Evolutionary conservation across 2,888 invertebrate species (phyloP).

Genomic region (Sesamia inferens): DNA sequence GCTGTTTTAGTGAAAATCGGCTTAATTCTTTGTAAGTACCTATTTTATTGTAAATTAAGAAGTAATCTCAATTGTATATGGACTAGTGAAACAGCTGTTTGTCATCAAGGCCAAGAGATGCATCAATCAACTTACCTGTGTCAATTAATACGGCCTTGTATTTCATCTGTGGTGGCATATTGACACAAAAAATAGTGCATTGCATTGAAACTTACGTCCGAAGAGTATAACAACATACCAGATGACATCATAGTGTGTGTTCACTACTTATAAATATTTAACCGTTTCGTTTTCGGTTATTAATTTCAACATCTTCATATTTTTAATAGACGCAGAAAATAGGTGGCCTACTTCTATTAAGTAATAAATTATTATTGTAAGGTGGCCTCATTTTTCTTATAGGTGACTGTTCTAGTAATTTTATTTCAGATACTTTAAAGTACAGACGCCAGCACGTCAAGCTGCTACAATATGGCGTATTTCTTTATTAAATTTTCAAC

Average conservation of each 20-base stretch:
- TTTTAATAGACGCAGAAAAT: slow-evolving; percentile 15
- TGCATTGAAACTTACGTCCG: too few species aligned
- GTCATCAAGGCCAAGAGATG: slow-evolving; percentile 14
- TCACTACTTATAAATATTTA: background rate
- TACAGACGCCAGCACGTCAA: too few species aligned
- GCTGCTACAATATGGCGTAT: too few species aligned
- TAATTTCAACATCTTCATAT: background rate
- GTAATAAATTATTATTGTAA: too few species aligned
- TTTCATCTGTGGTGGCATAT: slow-evolving; percentile 21
- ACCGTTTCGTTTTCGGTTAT: background rate
- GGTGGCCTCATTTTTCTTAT: slow-evolving; percentile 14
- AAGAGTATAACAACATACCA: background rate
- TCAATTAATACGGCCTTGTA: slow-evolving; percentile 55
- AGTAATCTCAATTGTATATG: slow-evolving; percentile 28
- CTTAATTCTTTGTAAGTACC: slow-evolving; percentile 9
- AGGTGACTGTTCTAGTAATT: background rate
- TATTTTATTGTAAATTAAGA: background rate
- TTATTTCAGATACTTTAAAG: background rate
- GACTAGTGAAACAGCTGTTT: slow-evolving; percentile 43
- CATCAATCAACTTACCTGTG: slow-evolving; percentile 56
- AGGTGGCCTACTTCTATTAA: slow-evolving; percentile 13
- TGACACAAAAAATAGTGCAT: slow-evolving; percentile 57
- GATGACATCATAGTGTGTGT: slow-evolving; percentile 30
- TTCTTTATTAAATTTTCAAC: too few species aligned
- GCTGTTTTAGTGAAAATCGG: background rate